Evolutionary conservation across 2,888 invertebrate species (phyloP).

Genomic region (Ectemnius cavifrons): DNA sequence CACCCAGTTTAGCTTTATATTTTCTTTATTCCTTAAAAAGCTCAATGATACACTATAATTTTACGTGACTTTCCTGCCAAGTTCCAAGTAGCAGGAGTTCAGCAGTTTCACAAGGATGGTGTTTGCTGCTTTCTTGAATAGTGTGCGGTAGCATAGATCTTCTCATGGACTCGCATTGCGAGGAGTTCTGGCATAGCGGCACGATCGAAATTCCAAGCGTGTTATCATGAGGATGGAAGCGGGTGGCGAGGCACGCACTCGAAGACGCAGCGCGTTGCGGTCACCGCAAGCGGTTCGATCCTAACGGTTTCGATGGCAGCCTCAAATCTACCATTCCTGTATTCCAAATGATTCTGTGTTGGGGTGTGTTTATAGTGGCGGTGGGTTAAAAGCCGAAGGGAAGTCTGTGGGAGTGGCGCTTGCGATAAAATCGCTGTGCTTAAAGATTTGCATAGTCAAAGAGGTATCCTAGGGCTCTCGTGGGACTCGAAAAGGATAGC

Average conservation of each 20-base stretch:
- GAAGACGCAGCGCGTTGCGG: not conserved
- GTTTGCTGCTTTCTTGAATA: not conserved
- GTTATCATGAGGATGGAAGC: not conserved
- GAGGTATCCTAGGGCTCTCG: not conserved
- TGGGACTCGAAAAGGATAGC: slow-evolving; percentile 9
- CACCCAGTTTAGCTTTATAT: too few species aligned
- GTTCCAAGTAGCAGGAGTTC: too few species aligned
- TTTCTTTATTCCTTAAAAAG: too few species aligned
- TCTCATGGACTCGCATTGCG: not conserved
- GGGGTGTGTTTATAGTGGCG: not conserved
- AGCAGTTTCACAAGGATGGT: too few species aligned
- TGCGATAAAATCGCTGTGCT: not conserved
- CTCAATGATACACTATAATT: too few species aligned
- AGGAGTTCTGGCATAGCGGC: not conserved
- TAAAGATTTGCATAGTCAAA: slow-evolving; percentile 5
- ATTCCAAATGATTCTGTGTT: not conserved
- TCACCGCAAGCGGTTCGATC: too few species aligned
- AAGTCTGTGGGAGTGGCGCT: not conserved
- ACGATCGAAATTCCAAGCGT: not conserved
- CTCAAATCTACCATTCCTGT: not conserved
- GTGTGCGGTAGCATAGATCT: not conserved
- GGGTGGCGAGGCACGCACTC: not conserved
- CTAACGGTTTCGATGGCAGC: too few species aligned
- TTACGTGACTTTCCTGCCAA: too few species aligned
- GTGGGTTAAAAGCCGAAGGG: too few species aligned